Evolutionary conservation across 2,797 vertebrate species (phyloP).

Genomic region (Odontamblyopus rebecca): DNA sequence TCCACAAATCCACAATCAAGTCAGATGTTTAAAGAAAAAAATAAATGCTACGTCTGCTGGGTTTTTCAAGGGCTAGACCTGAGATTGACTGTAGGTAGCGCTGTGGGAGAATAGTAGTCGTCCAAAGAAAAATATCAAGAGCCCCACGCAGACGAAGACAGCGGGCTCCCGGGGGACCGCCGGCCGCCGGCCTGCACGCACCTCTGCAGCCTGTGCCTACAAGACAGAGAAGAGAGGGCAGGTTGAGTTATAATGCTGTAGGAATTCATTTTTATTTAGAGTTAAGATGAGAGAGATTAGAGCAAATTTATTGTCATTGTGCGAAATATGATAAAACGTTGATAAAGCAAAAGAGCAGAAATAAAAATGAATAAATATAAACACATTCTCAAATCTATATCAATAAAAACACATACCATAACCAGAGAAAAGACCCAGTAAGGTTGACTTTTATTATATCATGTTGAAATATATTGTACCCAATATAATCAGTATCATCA

Average conservation of each 20-base stretch:
- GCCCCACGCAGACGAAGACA: constrained; percentile 63
- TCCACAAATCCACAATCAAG: constrained; percentile 6
- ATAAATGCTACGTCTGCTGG: constrained; percentile 76
- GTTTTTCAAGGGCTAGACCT: constrained; percentile 56
- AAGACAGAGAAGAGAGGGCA: constrained; percentile 31
- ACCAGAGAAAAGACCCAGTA: no score
- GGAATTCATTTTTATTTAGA: no score
- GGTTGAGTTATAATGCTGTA: not conserved
- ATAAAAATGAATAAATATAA: no score
- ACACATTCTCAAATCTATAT: no score
- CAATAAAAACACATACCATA: no score
- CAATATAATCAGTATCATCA: no score
- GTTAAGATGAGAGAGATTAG: no score
- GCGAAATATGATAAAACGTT: no score
- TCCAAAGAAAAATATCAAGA: constrained; percentile 70
- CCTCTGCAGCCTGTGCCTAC: constrained; percentile 41
- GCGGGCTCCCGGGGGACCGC: constrained; percentile 58
- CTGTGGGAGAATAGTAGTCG: constrained; percentile 67
- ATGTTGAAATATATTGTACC: no score
- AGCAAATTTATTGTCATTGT: no score
- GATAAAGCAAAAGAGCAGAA: no score
- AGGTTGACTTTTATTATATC: no score
- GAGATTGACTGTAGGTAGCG: constrained; percentile 47
- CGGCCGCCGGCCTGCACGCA: constrained; percentile 31
- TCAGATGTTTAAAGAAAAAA: constrained; percentile 20